Evolutionary conservation across 2,888 invertebrate genomes (phyloP), one percentile per base, ranked within the genome.

Genomic region (Amaurobius ferox): DNA sequence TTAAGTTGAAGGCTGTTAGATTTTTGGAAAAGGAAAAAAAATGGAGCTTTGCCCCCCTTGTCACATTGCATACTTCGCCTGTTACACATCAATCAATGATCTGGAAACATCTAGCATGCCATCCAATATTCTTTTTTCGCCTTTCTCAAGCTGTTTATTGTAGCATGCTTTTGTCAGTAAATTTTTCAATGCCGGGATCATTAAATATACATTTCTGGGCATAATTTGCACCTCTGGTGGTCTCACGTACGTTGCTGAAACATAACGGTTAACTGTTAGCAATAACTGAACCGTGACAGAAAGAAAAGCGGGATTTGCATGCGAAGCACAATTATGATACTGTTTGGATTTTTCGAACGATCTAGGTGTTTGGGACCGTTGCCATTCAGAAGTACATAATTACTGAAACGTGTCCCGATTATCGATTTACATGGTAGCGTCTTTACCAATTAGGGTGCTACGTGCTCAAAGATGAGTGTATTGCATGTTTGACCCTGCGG

Each of bases 191-290:
- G 55, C 3, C 23, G 3, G 23, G 23, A 23, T 55, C 55, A 55
- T 55, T 55, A 55, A 55, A 55, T 23, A 5, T 23, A 23, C 55
- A 55, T 55, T 55, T 55, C 5, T n/a, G 55, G 2, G 16, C 2
- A n/a, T 23, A 55, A 55, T 55, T 55, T 55, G 5, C 55, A 55
- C 55, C 23, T 55, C 16, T 55, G 55, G 55, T 55, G 55, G 55
- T 55, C 55, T 55, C 55, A 55, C 55, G 55, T 19, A 23, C 23
- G 3, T 23, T 1, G 23, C 23, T 55, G 23, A 55, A 55, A 23
- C 23, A 55, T 55, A 55, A 55, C 55, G 55, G 55, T 55, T 55
- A 6, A 11, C 23, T 1, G 2, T 11, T 11, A 23, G 5, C 23
- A 55, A 55, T 55, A 23, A 55, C 5, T 55, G 23, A 55, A 23